A percentile compares a stretch with the other conserved stretches of the same genome.
phyloP scores from a whole-genome alignment of 2,113 vertebrate genomes.

The Crotophaga sulcirostris region DNA sequence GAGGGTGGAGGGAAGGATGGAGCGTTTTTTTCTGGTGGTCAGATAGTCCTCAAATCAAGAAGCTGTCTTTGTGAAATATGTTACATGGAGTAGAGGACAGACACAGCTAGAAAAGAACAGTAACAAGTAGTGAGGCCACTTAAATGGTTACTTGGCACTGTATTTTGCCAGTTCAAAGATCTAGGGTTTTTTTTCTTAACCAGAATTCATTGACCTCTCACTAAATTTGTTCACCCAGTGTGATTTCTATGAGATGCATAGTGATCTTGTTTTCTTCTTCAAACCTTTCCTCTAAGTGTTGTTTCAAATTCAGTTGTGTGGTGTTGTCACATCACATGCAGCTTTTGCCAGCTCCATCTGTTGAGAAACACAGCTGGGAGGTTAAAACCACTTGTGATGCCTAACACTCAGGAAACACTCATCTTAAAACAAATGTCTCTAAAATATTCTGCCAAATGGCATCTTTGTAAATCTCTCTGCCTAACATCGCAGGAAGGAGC shows the following conservation, averaged over 20 bases:
- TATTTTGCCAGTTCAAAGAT: not conserved
- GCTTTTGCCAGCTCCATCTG: conserved; percentile 23
- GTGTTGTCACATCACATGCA: conserved; percentile 23
- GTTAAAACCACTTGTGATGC: conserved; percentile 54
- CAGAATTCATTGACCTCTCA: conserved; percentile 33
- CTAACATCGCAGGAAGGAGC: not conserved
- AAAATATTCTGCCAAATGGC: conserved; percentile 66
- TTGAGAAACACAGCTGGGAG: conserved; percentile 59
- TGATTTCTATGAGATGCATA: conserved; percentile 54
- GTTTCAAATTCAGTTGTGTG: conserved; percentile 41
- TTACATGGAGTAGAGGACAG: not conserved
- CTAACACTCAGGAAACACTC: conserved; percentile 47
- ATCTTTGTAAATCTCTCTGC: conserved; percentile 45
- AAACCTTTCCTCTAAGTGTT: conserved; percentile 41
- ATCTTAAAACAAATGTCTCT: conserved; percentile 66
- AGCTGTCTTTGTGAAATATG: not conserved
- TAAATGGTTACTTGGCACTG: not conserved
- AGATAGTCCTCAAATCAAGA: not conserved
- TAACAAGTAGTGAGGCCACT: not conserved
- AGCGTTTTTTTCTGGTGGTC: not conserved
- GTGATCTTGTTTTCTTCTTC: conserved; percentile 50
- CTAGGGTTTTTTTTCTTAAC: not conserved
- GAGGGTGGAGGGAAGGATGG: not conserved
- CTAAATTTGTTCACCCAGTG: conserved; percentile 56
- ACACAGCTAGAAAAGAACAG: not conserved